Evolutionary conservation across 2,797 vertebrate species (phyloP).

Genomic region (Liasis olivaceus): DNA sequence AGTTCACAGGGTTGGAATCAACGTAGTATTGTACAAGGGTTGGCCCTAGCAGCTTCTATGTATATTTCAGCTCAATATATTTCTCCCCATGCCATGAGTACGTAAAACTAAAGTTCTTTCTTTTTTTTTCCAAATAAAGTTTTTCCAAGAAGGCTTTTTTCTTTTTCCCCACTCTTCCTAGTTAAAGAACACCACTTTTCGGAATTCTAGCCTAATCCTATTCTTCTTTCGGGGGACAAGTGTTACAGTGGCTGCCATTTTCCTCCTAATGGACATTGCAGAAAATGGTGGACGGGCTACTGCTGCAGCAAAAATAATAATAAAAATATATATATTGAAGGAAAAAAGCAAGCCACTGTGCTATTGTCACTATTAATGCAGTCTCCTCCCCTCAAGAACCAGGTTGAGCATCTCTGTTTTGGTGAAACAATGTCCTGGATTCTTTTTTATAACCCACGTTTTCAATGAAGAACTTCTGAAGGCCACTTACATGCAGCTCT

Average conservation of each 20-base stretch:
- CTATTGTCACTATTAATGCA: too few species aligned
- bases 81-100: fast-evolving
- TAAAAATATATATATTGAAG: too few species aligned
- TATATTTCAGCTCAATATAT: neutral
- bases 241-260: neutral
- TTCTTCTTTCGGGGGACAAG: neutral
- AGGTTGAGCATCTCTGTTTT: too few species aligned
- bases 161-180: neutral
- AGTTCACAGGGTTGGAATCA: neutral
- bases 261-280: too few species aligned
- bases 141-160: neutral
- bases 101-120: neutral
- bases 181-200: neutral
- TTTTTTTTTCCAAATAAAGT: neutral
- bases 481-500: too few species aligned
- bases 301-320: neutral
- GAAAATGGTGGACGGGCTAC: neutral
- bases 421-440: too few species aligned
- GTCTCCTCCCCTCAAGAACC: too few species aligned
- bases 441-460: too few species aligned
- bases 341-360: too few species aligned
- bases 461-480: too few species aligned
- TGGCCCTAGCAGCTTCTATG: neutral
- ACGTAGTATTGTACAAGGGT: neutral
- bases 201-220: too few species aligned